Percentiles rank a stretch among this genome's conserved stretches.
phyloP scores from a whole-genome alignment of 1,140 invertebrate species.

The Neotoxoptera formosana region DNA sequence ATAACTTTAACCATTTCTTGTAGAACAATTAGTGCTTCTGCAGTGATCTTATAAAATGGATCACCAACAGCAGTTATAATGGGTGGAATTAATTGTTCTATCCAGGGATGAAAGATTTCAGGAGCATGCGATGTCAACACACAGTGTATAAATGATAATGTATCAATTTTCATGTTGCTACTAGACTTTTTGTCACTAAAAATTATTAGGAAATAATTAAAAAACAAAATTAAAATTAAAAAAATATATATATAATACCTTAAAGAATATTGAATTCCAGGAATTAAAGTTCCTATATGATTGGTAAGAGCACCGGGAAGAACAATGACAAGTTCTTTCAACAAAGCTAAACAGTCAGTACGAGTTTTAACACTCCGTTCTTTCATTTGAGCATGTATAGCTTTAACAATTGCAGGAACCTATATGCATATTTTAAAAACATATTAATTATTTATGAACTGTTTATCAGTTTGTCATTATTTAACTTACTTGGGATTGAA shows the following conservation, averaged over 20 bases:
- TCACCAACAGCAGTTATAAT: slow-evolving; percentile 90
- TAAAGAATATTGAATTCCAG: slow-evolving; percentile 90
- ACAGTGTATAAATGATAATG: slow-evolving; percentile 90
- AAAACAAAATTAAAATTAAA: neutral
- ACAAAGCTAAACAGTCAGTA: slow-evolving; percentile 88
- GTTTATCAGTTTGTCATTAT: neutral
- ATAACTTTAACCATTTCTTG: slow-evolving; percentile 96
- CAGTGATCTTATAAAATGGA: slow-evolving; percentile 98
- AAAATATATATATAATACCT: slow-evolving; percentile 65
- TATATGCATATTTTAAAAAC: slow-evolving; percentile 60
- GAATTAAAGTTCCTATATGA: slow-evolving; percentile 84
- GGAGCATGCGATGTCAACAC: slow-evolving; percentile 84
- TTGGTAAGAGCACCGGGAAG: slow-evolving; percentile 86
- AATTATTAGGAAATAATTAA: slow-evolving; percentile 32
- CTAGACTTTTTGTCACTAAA: slow-evolving; percentile 90
- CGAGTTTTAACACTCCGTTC: slow-evolving; percentile 94
- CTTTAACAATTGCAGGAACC: slow-evolving; percentile 82
- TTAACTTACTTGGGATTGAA: slow-evolving; percentile 62
- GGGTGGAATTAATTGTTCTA: slow-evolving; percentile 83
- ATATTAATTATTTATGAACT: neutral
- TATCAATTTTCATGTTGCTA: slow-evolving; percentile 99
- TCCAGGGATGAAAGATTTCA: slow-evolving; percentile 80
- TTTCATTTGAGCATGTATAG: slow-evolving; percentile 88
- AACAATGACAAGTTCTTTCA: slow-evolving; percentile 90
- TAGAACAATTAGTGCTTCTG: slow-evolving; percentile 90